Base-by-base conservation (phyloP, 2,113 vertebrate genomes). In the Chinchilla lanigera region DNA sequence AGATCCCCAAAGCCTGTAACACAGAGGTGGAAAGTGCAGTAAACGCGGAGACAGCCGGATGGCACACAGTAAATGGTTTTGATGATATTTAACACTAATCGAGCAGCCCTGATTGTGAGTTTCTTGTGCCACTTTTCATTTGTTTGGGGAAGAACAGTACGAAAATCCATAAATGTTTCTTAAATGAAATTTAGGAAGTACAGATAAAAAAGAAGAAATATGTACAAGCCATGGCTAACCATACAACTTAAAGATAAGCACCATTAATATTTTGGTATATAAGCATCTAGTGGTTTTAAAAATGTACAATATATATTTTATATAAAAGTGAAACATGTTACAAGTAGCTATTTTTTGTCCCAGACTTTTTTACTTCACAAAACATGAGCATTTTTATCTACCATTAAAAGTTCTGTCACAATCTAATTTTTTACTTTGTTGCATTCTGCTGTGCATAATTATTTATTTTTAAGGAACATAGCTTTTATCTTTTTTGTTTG, bases 131-230 rank as follows among this genome's bases (percentile, higher is more conserved):
- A 80, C 30, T 80, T 86, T 63, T 60, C n/a, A 81, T 80, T 87
- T 90, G 56, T 56, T 88, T 61, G 0, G 60, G 38, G 38, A 80
- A 89, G 78, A 93, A 73, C 10, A 93, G 54, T 58, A 60, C 38
- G 63, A 81, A 93, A 58, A 83, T 26, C 24, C n/a, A 77, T 60
- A 26, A 22, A 7, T 65, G 12, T 81, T 86, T 94, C 35, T 73
- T 87, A 50, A 4, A 91, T 38, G 85, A 97, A 94, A 89, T 50
- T 67, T 52, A 85, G 78, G 87, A 84, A 67, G 47, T 16, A 54
- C 16, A 83, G 63, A 35, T 67, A n/a, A 95, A 84, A 35, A 95
- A 78, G 56, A 89, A 94, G 78, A 92, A 88, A 90, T 71, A 77
- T 54, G 24, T n/a, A 28, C 77, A 92, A 83, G 58, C 83, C 44